These are phyloP conservation scores for Scaptodrosophila lebanonensis DNA, from an alignment of 1,140 invertebrate species.

Conservation along the genomic window DNA sequence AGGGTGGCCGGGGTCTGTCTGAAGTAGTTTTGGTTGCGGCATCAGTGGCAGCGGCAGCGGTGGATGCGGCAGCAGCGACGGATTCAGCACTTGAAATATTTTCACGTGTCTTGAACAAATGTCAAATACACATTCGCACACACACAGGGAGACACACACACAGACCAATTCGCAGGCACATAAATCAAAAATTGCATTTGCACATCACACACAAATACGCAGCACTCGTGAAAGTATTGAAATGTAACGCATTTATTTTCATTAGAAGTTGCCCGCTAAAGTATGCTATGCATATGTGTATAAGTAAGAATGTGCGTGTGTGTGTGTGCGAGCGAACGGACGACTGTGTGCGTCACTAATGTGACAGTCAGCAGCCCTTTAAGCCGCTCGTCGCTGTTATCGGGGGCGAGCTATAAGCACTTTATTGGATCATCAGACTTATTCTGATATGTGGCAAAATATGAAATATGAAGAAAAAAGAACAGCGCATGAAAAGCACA, in stretches of 20 bases:
- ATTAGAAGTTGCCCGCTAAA: conserved; percentile 57
- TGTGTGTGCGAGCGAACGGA: too few species aligned
- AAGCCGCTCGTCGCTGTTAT: conserved; percentile 59
- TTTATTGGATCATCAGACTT: conserved; percentile 75
- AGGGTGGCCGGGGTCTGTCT: conserved; percentile 28
- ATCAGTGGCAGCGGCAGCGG: too few species aligned
- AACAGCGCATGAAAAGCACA: not conserved
- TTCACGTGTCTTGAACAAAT: conserved; percentile 70
- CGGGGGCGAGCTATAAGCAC: conserved; percentile 51
- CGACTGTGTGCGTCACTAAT: conserved; percentile 47
- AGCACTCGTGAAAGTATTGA: conserved; percentile 58
- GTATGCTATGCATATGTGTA: conserved; percentile 67
- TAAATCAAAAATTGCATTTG: conserved; percentile 63
- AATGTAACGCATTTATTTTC: conserved; percentile 76
- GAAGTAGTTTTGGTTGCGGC: conserved; percentile 49
- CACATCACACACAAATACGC: not conserved
- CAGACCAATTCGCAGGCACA: conserved; percentile 18
- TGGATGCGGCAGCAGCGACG: too few species aligned
- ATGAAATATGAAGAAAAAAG: conserved; percentile 19
- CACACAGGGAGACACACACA: not conserved
- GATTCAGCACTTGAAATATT: conserved; percentile 61
- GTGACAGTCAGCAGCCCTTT: conserved; percentile 48
- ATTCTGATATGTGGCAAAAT: conserved; percentile 68
- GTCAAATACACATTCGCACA: conserved; percentile 48
- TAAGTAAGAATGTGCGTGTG: too few species aligned